Conservation (phyloP, 2,888 invertebrate genomes). For the Cyclophora albipunctata region DNA sequence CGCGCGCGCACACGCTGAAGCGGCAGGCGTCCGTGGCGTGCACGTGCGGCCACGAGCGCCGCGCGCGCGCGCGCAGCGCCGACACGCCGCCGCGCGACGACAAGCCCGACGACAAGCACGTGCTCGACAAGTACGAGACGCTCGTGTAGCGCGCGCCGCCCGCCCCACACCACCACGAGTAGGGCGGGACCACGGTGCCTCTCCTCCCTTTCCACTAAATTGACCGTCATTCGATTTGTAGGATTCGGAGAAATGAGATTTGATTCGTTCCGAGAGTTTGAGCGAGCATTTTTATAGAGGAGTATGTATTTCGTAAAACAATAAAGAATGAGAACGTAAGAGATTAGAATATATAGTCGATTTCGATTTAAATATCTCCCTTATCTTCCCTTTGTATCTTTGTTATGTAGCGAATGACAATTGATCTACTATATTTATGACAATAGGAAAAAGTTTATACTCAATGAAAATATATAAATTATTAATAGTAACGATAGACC, state of each 20-base stretch:
- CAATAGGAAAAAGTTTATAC: too few relatives aligned
- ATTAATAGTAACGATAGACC: slow-evolving; percentile 19
- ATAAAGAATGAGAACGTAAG: too few relatives aligned
- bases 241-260: too few relatives aligned
- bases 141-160: slow-evolving; percentile 43
- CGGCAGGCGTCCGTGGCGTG: slow-evolving; percentile 65
- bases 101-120: slow-evolving; percentile 52
- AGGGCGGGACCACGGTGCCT: not conserved
- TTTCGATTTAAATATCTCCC: too few relatives aligned
- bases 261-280: too few relatives aligned
- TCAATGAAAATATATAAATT: not conserved
- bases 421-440: too few relatives aligned
- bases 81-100: slow-evolving; percentile 45
- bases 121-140: slow-evolving; percentile 70
- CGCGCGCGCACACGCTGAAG: slow-evolving; percentile 56
- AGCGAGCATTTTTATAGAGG: too few relatives aligned
- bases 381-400: too few relatives aligned
- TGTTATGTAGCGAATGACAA: too few relatives aligned
- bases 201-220: slow-evolving; percentile 14
- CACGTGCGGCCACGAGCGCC: slow-evolving; percentile 67
- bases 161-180: not conserved
- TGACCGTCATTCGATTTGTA: slow-evolving; percentile 28
- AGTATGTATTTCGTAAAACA: too few relatives aligned
- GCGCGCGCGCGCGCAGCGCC: slow-evolving; percentile 48
- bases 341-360: too few relatives aligned